Conservation (phyloP, 1,140 invertebrate genomes). For the Drosophila athabasca region DNA sequence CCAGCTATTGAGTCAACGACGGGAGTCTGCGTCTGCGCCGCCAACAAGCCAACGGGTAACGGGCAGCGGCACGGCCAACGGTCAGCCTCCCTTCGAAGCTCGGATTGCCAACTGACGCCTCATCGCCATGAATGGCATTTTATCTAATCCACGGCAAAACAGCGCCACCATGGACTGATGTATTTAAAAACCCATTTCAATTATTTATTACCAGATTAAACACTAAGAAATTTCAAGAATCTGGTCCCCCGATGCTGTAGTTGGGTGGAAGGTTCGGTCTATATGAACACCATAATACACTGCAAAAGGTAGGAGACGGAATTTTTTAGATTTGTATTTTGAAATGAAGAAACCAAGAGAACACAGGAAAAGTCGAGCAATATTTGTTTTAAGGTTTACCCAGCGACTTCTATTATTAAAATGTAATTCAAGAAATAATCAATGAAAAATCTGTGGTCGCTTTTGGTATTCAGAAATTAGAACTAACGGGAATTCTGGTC, state of each 20-base stretch:
- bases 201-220: slow-evolving; percentile 64
- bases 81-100: slow-evolving; percentile 47
- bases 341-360: neutral
- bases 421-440: neutral
- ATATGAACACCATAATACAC: neutral
- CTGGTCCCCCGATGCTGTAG: slow-evolving; percentile 24
- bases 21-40: slow-evolving; percentile 2
- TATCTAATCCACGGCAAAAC: slow-evolving; percentile 52
- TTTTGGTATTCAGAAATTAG: no score
- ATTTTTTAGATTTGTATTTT: no score
- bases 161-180: slow-evolving; percentile 26
- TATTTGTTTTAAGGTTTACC: no score
- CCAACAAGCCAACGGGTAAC: slow-evolving; percentile 29
- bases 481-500: no score
- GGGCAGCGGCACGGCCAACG: slow-evolving; percentile 14
- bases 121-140: slow-evolving; percentile 71
- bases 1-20: slow-evolving; percentile 53
- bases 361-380: neutral
- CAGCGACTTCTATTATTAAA: no score
- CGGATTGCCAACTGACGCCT: slow-evolving; percentile 49
- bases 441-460: neutral
- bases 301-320: no score
- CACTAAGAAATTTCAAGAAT: slow-evolving; percentile 62
- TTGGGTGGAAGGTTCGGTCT: neutral
- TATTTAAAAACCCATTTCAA: slow-evolving; percentile 57